Evolutionary conservation across 2,113 vertebrate species (phyloP), one percentile per base, ranked within the genome.

Genomic region (Columba livia): DNA sequence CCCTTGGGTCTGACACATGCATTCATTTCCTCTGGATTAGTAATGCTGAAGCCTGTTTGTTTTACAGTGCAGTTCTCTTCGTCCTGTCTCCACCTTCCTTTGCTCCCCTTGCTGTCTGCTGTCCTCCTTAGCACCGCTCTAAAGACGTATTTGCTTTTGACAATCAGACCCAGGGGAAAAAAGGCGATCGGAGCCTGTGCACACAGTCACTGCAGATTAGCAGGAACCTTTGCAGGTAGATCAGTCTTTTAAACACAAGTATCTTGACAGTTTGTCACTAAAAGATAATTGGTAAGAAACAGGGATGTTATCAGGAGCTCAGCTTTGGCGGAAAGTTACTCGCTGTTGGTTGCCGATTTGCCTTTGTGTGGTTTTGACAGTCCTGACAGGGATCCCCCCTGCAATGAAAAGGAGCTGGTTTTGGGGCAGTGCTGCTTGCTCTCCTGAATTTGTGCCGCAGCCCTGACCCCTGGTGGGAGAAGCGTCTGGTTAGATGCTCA

Each of bases 391-490:
- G 21, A 12, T 58, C 42, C 57, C 38, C 21, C 23, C 36, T 0
- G 0, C 42, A 4, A 0, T 11, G 54, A 11, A 25, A 6, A 62
- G 11, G 6, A 32, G 56, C 28, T 21, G 18, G 2, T 3, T 47
- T 20, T 31, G 60, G 67, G 84, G 42, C 60, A 80, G 7, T 5
- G 38, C 44, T 64, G 65, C 40, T 13, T 8, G 4, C 42, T 47
- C 26, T 51, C 18, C 29, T 62, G 4, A 12, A 13, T 85, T 57
- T 32, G 26, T 95, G 74, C 42, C 36, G 5, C 71, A 83, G 75
- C 40, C n/a, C 81, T 90, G 92, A 58, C 28, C 66, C 36, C 62
- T 66, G 62, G 21, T 78, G 66, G 91, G 89, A 85, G 12, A 8
- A 31, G 15, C 1, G 12, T 23, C 42, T 67, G 74, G 44, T 19